These are phyloP conservation scores for Centrocercus urophasianus DNA, from an alignment of 2,113 vertebrate genomes.

Conservation along the genomic window DNA sequence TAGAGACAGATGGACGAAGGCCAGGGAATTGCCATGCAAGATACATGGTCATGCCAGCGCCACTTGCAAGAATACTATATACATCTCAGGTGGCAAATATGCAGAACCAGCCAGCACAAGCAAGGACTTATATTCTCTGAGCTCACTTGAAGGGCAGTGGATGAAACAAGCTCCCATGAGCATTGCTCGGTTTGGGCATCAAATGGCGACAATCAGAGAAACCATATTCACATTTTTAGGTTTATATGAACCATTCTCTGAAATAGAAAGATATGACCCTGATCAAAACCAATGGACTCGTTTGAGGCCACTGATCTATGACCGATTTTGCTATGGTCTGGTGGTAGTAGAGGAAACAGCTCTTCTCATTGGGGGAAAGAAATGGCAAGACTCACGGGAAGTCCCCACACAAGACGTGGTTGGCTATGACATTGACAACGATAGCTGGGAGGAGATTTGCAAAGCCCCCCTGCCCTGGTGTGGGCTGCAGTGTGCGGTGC, in stretches of 20 bases:
- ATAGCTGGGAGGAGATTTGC: slow-evolving; percentile 91
- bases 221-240: slow-evolving; percentile 93
- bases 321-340: slow-evolving; percentile 91
- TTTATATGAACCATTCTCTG: slow-evolving; percentile 92
- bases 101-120: slow-evolving; percentile 75
- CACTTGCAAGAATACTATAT: slow-evolving; percentile 80
- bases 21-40: slow-evolving; percentile 76
- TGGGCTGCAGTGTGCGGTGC: slow-evolving; percentile 86
- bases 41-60: slow-evolving; percentile 88
- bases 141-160: slow-evolving; percentile 77
- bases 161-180: slow-evolving; percentile 86
- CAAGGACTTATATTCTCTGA: slow-evolving; percentile 83
- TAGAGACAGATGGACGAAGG: slow-evolving; percentile 83
- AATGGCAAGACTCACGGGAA: slow-evolving; percentile 89
- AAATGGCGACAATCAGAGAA: slow-evolving; percentile 85
- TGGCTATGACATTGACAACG: slow-evolving; percentile 88
- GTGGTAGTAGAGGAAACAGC: slow-evolving; percentile 80
- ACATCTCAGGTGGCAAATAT: slow-evolving; percentile 88
- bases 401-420: slow-evolving; percentile 87
- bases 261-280: slow-evolving; percentile 90
- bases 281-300: slow-evolving; percentile 88
- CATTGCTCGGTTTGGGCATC: slow-evolving; percentile 91
- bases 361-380: slow-evolving; percentile 91
- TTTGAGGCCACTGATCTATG: slow-evolving; percentile 84
- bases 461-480: slow-evolving; percentile 86